Conservation (phyloP, 2,888 invertebrate genomes). For the Calephelis perditalis region DNA sequence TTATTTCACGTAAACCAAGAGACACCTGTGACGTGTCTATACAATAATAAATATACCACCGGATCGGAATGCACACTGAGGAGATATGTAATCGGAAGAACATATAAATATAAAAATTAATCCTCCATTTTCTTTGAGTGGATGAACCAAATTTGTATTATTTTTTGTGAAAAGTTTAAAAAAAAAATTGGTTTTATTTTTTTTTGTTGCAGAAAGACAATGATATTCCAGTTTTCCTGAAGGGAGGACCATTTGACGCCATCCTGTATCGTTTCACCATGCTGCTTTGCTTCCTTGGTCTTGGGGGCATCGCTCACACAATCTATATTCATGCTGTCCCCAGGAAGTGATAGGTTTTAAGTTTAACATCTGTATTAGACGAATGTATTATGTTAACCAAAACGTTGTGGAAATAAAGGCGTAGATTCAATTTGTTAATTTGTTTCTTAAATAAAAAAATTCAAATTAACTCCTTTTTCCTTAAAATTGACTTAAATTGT, state of each 20-base stretch:
- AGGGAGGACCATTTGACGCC: slow-evolving; percentile 75
- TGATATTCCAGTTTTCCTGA: slow-evolving; percentile 78
- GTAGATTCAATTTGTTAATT: slow-evolving; percentile 12
- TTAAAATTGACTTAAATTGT: too few relatives aligned
- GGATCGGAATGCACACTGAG: too few relatives aligned
- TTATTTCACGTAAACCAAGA: too few relatives aligned
- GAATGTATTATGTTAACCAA: slow-evolving; percentile 40
- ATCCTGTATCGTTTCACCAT: slow-evolving; percentile 66
- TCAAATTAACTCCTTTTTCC: too few relatives aligned
- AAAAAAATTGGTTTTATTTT: slow-evolving; percentile 4
- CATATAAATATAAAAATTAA: too few relatives aligned
- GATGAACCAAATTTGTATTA: too few relatives aligned
- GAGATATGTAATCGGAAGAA: too few relatives aligned
- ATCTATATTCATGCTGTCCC: slow-evolving; percentile 57
- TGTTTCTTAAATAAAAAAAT: too few relatives aligned
- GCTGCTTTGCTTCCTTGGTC: slow-evolving; percentile 54
- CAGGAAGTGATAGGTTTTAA: slow-evolving; percentile 47
- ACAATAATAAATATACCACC: too few relatives aligned
- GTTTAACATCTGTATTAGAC: slow-evolving; percentile 48
- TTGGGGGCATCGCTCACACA: slow-evolving; percentile 57
- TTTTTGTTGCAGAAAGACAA: slow-evolving; percentile 69
- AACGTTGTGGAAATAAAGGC: slow-evolving; percentile 47
- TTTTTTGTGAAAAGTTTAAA: too few relatives aligned
- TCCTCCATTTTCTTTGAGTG: too few relatives aligned
- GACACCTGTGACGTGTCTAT: too few relatives aligned